phyloP scores from a whole-genome alignment of 2,113 vertebrate species.

The Crocuta crocuta region DNA sequence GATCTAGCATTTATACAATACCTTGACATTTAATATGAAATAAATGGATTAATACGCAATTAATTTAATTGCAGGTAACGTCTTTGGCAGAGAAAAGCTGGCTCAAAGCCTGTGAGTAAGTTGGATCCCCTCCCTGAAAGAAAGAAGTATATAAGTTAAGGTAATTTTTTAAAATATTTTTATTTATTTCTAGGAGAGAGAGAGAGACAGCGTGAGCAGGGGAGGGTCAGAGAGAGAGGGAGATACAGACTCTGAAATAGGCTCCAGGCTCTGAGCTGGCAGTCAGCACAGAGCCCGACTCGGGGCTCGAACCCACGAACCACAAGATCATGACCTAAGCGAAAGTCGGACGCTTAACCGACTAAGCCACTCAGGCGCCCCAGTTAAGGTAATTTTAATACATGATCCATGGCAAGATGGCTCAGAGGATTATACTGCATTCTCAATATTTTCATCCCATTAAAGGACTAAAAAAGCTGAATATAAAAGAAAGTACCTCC shows the following conservation, averaged over 20 bases:
- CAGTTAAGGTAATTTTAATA: neutral
- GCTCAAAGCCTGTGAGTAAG: neutral
- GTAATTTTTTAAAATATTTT: neutral
- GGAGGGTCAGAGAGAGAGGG: too few relatives aligned
- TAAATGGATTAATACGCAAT: neutral
- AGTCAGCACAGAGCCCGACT: too few relatives aligned
- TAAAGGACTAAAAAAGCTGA: neutral
- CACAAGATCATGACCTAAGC: too few relatives aligned
- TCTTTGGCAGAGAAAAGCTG: neutral
- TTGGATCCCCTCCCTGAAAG: neutral
- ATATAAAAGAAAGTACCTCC: neutral
- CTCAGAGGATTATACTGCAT: neutral
- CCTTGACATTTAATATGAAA: neutral
- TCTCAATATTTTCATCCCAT: neutral
- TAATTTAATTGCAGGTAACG: conserved; percentile 6
- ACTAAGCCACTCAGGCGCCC: too few relatives aligned
- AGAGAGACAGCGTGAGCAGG: too few relatives aligned
- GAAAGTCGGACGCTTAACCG: too few relatives aligned
- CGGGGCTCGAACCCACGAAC: too few relatives aligned
- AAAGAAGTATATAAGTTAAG: neutral
- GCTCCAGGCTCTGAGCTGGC: too few relatives aligned
- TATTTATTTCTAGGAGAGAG: too few relatives aligned
- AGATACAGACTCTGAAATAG: too few relatives aligned
- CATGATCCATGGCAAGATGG: neutral
- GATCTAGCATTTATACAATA: neutral